Base-by-base conservation (phyloP, 1,140 invertebrate species). In the Prorops nasuta region DNA sequence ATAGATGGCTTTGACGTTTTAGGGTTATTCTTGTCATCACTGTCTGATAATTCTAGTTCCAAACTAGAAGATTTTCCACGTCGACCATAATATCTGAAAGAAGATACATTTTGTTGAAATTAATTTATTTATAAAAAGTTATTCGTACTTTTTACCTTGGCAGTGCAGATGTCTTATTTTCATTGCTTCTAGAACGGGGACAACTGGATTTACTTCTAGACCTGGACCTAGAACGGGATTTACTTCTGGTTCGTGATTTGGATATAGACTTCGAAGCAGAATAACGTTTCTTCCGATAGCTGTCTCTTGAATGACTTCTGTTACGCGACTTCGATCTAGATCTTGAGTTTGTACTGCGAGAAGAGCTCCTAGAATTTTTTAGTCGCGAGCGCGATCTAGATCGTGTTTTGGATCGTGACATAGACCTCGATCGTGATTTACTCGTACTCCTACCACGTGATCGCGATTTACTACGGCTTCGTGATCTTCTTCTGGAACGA, bases 1-100 rank as follows among this genome's bases (percentile, higher is more conserved):
- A 50, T 62, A 19, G 60, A 31, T 51, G 62, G 56, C 58, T 75
- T 77, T 16, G 64, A 44, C 53, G 52, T 16, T 53, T 64, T 38
- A 41, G 60, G 55, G 41, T 20, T 20, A 54, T 50, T 52, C 57
- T 74, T 76, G n/a, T 72, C 68, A 49, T 78, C 74, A 36, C 64
- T 66, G 42, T 77, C 76, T 3, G 76, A 78, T 7, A 75, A 45
- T 46, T 78, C 76, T 44, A 78, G 45, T 59, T 78, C 76, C 34
- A 74, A 66, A 64, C 76, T 78, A 14, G 76, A 78, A 4, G 76
- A 78, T 56, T 80, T 83, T 24, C 80, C 81, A 56, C 84, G 83
- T 22, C 86, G 75, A 22, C 86, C 86, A 65, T 88, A 88, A 68
- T 87, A 87, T 49, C 85, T 81, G 44, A 63, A 72, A 15, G 24